phyloP scores from a whole-genome alignment of 2,113 vertebrate genomes.

The Synchiropus splendidus region DNA sequence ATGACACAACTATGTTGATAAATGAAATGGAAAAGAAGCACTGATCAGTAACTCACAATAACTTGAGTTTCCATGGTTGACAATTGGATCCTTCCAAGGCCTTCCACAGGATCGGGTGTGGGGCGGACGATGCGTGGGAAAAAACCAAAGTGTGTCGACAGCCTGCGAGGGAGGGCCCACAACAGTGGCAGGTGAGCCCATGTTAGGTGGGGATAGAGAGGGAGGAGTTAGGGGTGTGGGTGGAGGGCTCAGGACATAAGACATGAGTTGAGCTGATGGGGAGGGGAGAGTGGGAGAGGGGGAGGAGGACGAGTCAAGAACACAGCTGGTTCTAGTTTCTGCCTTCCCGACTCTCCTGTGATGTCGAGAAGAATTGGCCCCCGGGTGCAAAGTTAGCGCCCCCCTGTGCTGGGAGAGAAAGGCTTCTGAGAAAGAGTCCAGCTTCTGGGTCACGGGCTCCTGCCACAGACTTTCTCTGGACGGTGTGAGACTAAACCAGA shows the following conservation, averaged over 20 bases:
- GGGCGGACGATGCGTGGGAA: constrained; percentile 34
- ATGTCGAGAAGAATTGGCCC: constrained; percentile 18
- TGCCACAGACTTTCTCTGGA: constrained; percentile 6
- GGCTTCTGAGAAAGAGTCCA: constrained; percentile 69
- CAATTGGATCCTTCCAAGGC: constrained; percentile 39
- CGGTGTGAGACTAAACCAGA: constrained; percentile 7
- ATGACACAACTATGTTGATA: too few species aligned
- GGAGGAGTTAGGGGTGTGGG: constrained; percentile 57
- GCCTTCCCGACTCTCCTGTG: constrained; percentile 15
- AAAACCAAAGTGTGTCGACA: constrained; percentile 47
- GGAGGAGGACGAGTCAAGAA: constrained; percentile 20
- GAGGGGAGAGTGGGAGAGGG: constrained; percentile 25
- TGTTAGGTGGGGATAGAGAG: constrained; percentile 56
- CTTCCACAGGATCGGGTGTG: constrained; percentile 21
- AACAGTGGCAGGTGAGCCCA: constrained; percentile 24
- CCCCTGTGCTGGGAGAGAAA: constrained; percentile 52
- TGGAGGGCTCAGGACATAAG: constrained; percentile 61
- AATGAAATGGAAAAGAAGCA: too few species aligned
- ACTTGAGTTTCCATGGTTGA: too few species aligned
- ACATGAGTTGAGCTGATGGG: constrained; percentile 41
- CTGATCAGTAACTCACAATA: too few species aligned
- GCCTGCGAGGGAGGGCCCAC: constrained; percentile 14
- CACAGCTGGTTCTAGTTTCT: constrained; percentile 33
- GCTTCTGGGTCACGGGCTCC: constrained; percentile 50
- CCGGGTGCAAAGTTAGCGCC: constrained; percentile 13